Percentiles rank a stretch among this genome's conserved stretches.
Conservation (phyloP, 2,113 vertebrate species). For the Ciconia stormi region DNA sequence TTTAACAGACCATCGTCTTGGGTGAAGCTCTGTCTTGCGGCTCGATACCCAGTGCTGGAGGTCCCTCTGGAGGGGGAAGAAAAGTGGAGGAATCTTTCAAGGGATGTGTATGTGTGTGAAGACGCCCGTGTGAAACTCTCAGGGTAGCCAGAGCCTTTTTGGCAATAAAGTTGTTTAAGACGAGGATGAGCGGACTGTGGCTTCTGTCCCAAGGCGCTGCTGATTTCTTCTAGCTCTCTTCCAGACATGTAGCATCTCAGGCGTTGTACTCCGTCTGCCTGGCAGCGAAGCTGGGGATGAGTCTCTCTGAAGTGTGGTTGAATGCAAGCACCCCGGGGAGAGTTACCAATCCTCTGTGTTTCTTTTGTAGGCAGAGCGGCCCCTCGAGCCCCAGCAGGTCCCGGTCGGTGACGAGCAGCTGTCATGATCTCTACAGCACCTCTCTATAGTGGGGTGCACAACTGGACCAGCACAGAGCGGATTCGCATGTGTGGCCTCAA, state of each 20-base stretch:
- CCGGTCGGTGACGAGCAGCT: constrained; percentile 69
- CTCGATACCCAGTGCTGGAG: not conserved
- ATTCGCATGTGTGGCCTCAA: constrained; percentile 84
- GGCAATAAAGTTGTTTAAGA: not conserved
- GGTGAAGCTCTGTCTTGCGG: not conserved
- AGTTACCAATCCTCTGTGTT: not conserved
- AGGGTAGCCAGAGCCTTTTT: not conserved
- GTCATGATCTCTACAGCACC: constrained; percentile 84
- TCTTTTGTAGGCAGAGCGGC: constrained; percentile 69
- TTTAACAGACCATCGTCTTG: not conserved
- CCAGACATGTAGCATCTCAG: rapidly evolving
- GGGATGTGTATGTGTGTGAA: not conserved
- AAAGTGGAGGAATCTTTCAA: not conserved
- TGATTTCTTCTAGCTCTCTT: not conserved
- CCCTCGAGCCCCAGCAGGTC: constrained; percentile 44
- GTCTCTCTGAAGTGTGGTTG: not conserved
- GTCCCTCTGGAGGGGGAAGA: not conserved
- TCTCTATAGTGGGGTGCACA: constrained; percentile 77
- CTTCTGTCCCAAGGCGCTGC: not conserved
- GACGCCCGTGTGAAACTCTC: rapidly evolving
- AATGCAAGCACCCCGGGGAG: rapidly evolving
- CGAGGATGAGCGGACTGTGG: not conserved
- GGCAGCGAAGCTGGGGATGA: not conserved
- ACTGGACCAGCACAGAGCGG: constrained; percentile 77
- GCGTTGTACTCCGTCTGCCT: rapidly evolving